Base-by-base conservation (phyloP, 2,888 invertebrate species). In the Hyppa rectilinea region DNA sequence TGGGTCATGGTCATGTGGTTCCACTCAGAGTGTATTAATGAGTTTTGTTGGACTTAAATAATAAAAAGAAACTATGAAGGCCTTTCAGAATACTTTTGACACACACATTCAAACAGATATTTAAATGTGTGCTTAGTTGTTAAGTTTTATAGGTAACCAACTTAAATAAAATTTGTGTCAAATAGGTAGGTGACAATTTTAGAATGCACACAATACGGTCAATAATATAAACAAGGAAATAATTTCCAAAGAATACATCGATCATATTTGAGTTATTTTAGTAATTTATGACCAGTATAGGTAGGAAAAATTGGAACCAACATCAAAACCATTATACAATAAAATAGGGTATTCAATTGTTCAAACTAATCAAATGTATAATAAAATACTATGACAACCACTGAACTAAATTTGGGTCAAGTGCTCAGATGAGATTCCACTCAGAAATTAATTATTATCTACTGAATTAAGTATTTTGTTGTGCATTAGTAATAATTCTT, bases 1-100 rank as follows among this genome's bases (percentile, higher is more conserved):
- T 76, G 81, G 90, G 89, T 92, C 92, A 92, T 75, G 91, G 91
- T 77, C 88, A 87, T 68, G 29, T 59, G 68, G 60, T 73, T 52
- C 43, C 38, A 76, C 63, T 71, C 45, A 63, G 50, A 59, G 59
- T 60, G 38, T 67, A 65, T 61, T 75, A 79, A 68, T 80, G 56
- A 72, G 56, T 61, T 67, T 66, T 56, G 56, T 50, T 47, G 26
- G 34, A 59, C 23, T 43, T 63, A 23, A 36, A 53, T 49, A 26
- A 26, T 38, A 23, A 45, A 29, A 55, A 55, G 5, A 60, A 71
- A 53, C 12, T 23, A 60, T 50, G 58, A 63, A 53, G 52, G 40
- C 26, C 29, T 38, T 34, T 7, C 12, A 40, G 34, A 4, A 40
- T 23, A 10, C 0, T 60, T 45, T 59, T 20, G 9, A 63, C 23